phyloP scores from a whole-genome alignment of 1,140 invertebrate species.

The Formica exsecta region DNA sequence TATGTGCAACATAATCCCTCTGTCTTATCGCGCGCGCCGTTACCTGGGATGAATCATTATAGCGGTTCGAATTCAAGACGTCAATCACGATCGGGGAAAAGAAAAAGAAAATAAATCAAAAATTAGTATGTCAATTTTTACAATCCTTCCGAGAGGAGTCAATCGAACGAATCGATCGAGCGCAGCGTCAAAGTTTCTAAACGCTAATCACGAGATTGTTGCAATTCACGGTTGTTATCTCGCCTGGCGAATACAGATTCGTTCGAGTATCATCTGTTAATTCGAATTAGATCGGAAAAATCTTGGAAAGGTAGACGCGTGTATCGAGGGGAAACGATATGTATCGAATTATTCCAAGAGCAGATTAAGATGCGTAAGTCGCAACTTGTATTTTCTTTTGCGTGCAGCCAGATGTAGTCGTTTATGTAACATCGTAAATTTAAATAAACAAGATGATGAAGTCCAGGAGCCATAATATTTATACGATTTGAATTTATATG shows the following conservation, averaged over 20 bases:
- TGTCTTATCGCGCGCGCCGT: slow-evolving; percentile 13
- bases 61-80: neutral
- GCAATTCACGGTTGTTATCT: slow-evolving; percentile 27
- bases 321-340: neutral
- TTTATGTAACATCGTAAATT: slow-evolving; percentile 31
- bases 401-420: neutral
- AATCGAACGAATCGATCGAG: slow-evolving; percentile 15
- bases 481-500: slow-evolving; percentile 21
- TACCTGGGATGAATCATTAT: slow-evolving; percentile 35
- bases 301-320: neutral
- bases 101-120: neutral
- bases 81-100: slow-evolving; percentile 19
- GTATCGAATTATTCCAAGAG: slow-evolving; percentile 25
- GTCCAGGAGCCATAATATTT: neutral
- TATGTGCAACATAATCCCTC: slow-evolving; percentile 18
- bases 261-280: slow-evolving; percentile 12
- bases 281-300: slow-evolving; percentile 10
- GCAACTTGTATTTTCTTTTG: slow-evolving; percentile 15
- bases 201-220: slow-evolving; percentile 17
- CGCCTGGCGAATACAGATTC: neutral
- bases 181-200: neutral
- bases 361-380: slow-evolving; percentile 12
- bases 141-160: neutral
- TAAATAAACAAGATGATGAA: slow-evolving; percentile 45
- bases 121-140: slow-evolving; percentile 7